Evolutionary conservation across 2,888 invertebrate species (phyloP).

Genomic region (Flabesymbios commensalis): DNA sequence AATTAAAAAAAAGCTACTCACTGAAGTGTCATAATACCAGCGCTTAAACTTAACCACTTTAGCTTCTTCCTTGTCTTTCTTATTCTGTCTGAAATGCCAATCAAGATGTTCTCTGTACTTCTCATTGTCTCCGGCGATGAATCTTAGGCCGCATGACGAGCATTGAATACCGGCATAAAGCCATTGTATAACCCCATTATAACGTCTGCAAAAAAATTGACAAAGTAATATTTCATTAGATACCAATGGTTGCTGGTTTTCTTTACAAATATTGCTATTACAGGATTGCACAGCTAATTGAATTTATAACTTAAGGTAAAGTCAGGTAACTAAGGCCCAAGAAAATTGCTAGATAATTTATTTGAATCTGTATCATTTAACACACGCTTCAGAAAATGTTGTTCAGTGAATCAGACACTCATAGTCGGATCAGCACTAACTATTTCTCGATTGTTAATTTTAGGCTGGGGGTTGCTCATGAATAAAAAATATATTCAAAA

Average conservation of each 20-base stretch:
- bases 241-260: not conserved
- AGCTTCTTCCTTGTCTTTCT: constrained; percentile 79
- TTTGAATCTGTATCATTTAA: no score
- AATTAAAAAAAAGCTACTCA: no score
- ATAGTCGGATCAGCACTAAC: no score
- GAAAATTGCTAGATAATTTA: no score
- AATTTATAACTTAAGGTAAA: no score
- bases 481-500: no score
- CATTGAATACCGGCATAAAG: constrained; percentile 91
- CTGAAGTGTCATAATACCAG: constrained; percentile 81
- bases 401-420: no score
- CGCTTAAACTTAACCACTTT: constrained; percentile 80
- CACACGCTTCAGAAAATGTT: no score
- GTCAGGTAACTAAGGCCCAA: no score
- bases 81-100: constrained; percentile 95
- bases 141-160: constrained; percentile 92
- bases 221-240: not conserved
- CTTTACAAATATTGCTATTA: not conserved
- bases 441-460: no score
- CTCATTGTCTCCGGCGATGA: constrained; percentile 78
- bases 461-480: no score
- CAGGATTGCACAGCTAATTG: not conserved
- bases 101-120: constrained; percentile 91
- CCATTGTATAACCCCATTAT: constrained; percentile 70
- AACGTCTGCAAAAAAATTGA: constrained; percentile 66